phyloP scores from a whole-genome alignment of 37 sponge, comb jelly and placozoan species.

The Aplysina aerophoba region DNA sequence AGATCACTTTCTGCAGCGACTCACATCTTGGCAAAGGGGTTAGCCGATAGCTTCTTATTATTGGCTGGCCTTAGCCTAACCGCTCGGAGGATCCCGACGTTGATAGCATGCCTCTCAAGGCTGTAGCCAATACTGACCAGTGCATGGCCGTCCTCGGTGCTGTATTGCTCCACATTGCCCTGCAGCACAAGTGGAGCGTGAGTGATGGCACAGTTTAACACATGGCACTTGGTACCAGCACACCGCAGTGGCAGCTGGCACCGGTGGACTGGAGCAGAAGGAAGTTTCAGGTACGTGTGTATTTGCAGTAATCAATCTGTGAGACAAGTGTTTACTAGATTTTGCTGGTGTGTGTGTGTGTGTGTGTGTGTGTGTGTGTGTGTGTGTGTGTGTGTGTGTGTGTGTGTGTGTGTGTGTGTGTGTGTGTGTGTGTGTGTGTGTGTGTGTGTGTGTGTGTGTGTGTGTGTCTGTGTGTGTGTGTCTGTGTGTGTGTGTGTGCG shows the following conservation, averaged over 20 bases:
- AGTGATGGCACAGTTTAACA: neutral
- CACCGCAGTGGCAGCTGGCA: too few species aligned
- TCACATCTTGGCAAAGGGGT: constrained; percentile 24
- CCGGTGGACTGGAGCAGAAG: too few species aligned
- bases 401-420: constrained; percentile 1
- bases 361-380: neutral
- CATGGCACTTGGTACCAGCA: neutral
- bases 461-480: neutral
- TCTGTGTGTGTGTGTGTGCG: neutral
- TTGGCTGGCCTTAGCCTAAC: constrained; percentile 15
- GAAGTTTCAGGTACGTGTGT: too few species aligned
- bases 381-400: neutral
- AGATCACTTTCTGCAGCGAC: neutral
- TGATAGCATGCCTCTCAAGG: neutral
- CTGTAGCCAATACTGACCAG: neutral
- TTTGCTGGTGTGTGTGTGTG: neutral
- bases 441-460: neutral
- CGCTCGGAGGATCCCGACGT: neutral
- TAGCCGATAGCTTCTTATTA: constrained; percentile 9
- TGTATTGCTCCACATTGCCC: neutral
- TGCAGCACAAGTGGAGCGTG: constrained; percentile 15
- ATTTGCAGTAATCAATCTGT: too few species aligned
- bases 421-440: constrained; percentile 1
- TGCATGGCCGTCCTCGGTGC: neutral
- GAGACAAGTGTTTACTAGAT: neutral